Evolutionary conservation across 2,113 vertebrate genomes (phyloP), one percentile per base, ranked within the genome.

Genomic region (Osmerus eperlanus): DNA sequence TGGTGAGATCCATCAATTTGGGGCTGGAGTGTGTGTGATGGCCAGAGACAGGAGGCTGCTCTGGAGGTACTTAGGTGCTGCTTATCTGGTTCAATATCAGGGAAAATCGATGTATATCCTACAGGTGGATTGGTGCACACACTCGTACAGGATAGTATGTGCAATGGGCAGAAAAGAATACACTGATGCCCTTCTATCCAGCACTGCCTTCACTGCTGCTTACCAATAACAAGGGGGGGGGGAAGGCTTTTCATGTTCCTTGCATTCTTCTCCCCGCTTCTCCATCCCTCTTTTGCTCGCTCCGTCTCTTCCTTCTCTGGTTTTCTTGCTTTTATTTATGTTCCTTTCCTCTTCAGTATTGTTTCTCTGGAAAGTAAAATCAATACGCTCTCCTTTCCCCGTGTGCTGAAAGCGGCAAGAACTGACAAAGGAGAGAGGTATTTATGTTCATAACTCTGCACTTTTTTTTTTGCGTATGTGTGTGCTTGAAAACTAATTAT

Each of bases 321-420:
- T 80, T 81, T 83, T 68, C 73, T 83, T 74, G 66, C 67, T 75
- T 86, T 83, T 89, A 82, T 87, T 90, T 84, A 74, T 84, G 76
- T 78, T 79, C 65, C 59, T 81, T 83, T 90, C 73, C 79, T 80
- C 78, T 78, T 83, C 62, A 21, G 72, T 83, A 69, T 83, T 86
- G 79, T 86, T 85, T 83, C 73, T 81, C 79, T 76, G 78, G 86
- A 67, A 87, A 83, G 82, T 25, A 88, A 88, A 85, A 91, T 92
- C 88, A 81, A 91, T 91, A 13, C 64, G 71, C 65, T 68, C 51
- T 84, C 78, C 79, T 51, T 15, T 41, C 47, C 5, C 81, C 83
- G 55, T 61, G 77, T 71, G 58, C n/a, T 62, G 70, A 82, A 77
- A 83, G 60, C 65, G 51, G 85, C 76, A 80, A 85, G 81, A 68